Evolutionary conservation across 92 coral and sea anemone genomes (phyloP).

Genomic region (Micromussa lordhowensis): DNA sequence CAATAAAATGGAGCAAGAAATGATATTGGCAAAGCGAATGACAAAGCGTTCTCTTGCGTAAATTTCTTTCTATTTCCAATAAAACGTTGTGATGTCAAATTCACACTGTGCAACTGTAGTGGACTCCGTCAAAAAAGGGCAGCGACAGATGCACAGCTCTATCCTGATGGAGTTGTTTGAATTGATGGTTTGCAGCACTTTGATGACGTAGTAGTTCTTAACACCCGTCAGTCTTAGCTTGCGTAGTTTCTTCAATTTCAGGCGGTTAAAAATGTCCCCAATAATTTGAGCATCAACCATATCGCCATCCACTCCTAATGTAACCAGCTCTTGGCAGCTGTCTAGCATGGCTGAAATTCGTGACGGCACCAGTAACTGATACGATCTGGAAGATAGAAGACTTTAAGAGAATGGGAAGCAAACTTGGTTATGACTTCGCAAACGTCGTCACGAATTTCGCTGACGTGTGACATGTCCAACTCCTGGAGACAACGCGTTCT

Average conservation of each 20-base stretch:
- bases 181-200: background rate
- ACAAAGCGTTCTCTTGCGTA: too few species aligned
- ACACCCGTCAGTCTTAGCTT: background rate
- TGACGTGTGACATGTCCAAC: background rate
- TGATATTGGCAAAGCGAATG: background rate
- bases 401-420: background rate
- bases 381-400: background rate
- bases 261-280: background rate
- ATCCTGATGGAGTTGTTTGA: background rate
- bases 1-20: background rate
- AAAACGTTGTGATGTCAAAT: background rate
- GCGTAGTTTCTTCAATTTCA: background rate
- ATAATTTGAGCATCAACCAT: background rate
- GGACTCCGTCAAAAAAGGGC: background rate
- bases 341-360: background rate
- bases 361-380: background rate
- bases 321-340: background rate
- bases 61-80: background rate
- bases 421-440: background rate
- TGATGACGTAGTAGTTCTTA: background rate
- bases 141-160: background rate
- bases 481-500: background rate
- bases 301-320: background rate
- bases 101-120: background rate
- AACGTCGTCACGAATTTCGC: background rate